Base-by-base conservation (phyloP, 2,888 invertebrate genomes). In the Biston betularia region DNA sequence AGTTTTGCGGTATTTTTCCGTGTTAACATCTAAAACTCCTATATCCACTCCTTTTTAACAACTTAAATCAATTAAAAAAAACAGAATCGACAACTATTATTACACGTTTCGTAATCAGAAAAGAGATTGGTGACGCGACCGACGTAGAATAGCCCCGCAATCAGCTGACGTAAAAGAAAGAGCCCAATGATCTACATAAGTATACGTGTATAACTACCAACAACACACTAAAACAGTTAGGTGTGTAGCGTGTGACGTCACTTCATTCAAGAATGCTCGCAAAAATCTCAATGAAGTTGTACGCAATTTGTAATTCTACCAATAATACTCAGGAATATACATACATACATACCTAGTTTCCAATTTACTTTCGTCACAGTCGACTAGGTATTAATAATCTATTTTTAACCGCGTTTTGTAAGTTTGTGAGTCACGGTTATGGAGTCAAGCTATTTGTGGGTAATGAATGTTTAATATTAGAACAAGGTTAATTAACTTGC, bases 111-210 rank as follows among this genome's bases (percentile, higher is more conserved):
- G 38, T 24, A 24, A 38, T 38, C 38, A 38, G 38, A 38, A 6
- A 38, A 38, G 9, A 38, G 9, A 4, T 6, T 38, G 6, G 38
- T 10, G 34, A 54, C 14, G 6, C 15, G 3, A 38, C 56, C 15
- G 14, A 42, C 14, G 49, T 59, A 57, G 71, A 71, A 73, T 73
- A 68, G 44, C 63, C 70, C 44, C 63, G 58, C 72, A 50, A 84
- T 84, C 84, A 87, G 87, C 88, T 86, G 88, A 86, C 88, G 87
- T 81, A 86, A 86, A 89, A 89, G 90, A 92, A 92, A 92, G 86
- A 89, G 82, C 83, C 81, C 86, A 87, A 88, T 89, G 85, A 86
- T 85, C 83, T 85, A 68, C 64, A 64, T 69, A 68, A 55, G 82
- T 77, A 75, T 75, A 78, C n/a, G n/a, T n/a, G n/a, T 65, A 34